Conservation (phyloP, 2,113 vertebrate species). For the Platycercus adscitus region DNA sequence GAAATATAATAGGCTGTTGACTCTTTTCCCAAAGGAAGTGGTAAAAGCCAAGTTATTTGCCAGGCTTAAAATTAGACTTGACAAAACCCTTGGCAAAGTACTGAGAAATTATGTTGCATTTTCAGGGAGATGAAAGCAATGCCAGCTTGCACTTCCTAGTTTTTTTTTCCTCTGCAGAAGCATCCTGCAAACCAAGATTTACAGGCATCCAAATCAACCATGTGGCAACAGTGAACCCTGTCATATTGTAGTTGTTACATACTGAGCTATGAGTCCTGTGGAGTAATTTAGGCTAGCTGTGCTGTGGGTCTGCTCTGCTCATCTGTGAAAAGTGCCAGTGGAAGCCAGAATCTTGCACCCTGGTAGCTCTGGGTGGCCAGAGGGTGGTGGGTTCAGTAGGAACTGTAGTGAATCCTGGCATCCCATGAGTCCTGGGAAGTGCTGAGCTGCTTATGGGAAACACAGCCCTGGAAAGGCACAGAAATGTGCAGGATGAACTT, state of each 20-base stretch:
- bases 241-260: neutral
- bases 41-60: conserved; percentile 34
- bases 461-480: neutral
- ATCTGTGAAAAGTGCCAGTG: neutral
- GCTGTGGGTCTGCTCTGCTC: neutral
- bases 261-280: neutral
- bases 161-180: neutral
- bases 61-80: conserved; percentile 36
- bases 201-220: neutral
- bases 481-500: neutral
- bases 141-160: neutral
- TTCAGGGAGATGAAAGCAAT: neutral
- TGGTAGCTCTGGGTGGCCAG: neutral
- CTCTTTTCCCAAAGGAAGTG: neutral
- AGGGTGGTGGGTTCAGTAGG: neutral
- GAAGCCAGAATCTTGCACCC: neutral
- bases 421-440: accelerated
- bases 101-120: neutral
- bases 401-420: neutral
- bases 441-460: neutral
- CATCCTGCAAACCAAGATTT: neutral
- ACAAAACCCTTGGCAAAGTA: conserved; percentile 36
- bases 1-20: neutral
- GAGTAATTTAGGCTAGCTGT: neutral
- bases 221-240: neutral